These are phyloP conservation scores for Julus scanicus DNA, from an alignment of 2,888 invertebrate genomes.

Conservation along the genomic window DNA sequence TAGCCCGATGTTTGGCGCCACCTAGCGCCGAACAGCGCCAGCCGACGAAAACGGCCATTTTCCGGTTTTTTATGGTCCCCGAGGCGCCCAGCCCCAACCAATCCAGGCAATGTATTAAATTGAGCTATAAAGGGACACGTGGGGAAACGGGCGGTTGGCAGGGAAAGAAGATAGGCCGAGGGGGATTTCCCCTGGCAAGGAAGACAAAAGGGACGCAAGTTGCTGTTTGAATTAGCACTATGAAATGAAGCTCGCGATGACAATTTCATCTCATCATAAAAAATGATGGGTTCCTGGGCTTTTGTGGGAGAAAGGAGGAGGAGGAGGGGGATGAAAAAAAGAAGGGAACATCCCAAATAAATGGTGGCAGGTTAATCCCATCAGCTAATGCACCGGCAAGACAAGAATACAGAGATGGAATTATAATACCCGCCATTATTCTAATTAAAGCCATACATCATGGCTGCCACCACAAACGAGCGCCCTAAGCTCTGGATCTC, in stretches of 20 bases:
- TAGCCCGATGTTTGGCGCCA: background rate
- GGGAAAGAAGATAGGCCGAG: background rate
- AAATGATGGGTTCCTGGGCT: background rate
- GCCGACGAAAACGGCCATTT: background rate
- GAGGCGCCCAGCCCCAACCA: slow-evolving; percentile 11
- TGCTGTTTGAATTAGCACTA: slow-evolving; percentile 25
- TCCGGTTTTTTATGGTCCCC: background rate
- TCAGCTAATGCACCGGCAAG: slow-evolving; percentile 30
- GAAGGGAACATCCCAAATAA: background rate
- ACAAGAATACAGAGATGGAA: slow-evolving; percentile 7
- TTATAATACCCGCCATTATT: slow-evolving; percentile 36
- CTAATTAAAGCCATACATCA: slow-evolving; percentile 42
- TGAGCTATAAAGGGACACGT: background rate
- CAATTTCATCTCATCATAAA: slow-evolving; percentile 34
- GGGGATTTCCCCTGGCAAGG: slow-evolving; percentile 11
- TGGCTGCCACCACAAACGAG: slow-evolving; percentile 32
- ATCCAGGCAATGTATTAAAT: slow-evolving; percentile 4
- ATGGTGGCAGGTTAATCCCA: slow-evolving; percentile 42
- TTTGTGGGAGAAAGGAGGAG: background rate
- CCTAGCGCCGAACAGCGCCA: background rate
- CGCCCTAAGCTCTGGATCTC: background rate
- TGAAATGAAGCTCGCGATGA: slow-evolving; percentile 25
- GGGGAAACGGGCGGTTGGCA: too few species aligned
- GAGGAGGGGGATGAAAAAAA: background rate
- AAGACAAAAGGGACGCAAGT: slow-evolving; percentile 38